Percentiles rank a stretch among this genome's conserved stretches.
These are phyloP conservation scores for Eristalis intricaria DNA, from an alignment of 2,888 invertebrate genomes.

Conservation along the genomic window DNA sequence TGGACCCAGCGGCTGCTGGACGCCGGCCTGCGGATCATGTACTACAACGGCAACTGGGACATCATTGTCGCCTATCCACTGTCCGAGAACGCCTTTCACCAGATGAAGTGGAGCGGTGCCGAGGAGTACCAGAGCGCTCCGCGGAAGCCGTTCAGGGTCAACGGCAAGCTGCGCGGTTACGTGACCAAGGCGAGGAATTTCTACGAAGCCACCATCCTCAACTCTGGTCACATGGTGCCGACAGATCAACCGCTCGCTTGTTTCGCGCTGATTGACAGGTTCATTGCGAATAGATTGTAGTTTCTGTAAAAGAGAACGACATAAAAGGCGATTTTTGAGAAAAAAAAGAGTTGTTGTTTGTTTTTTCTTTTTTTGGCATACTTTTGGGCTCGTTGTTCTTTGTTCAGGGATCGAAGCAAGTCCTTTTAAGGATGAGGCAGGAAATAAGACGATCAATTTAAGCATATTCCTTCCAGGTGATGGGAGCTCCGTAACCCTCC, in stretches of 20 bases:
- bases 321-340: slow-evolving; percentile 4
- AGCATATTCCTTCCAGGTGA: too few species aligned
- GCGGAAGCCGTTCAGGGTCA: slow-evolving; percentile 82
- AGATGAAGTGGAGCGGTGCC: slow-evolving; percentile 82
- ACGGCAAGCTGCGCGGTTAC: slow-evolving; percentile 83
- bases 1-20: slow-evolving; percentile 83
- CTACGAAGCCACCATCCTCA: slow-evolving; percentile 84
- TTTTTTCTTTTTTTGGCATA: too few species aligned
- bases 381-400: too few species aligned
- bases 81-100: slow-evolving; percentile 83
- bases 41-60: slow-evolving; percentile 83
- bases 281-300: slow-evolving; percentile 79
- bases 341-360: not conserved
- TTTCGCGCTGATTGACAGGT: slow-evolving; percentile 84
- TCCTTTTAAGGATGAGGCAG: too few species aligned
- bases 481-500: too few species aligned
- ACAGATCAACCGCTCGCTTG: slow-evolving; percentile 84
- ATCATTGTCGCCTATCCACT: slow-evolving; percentile 86
- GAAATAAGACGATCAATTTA: too few species aligned
- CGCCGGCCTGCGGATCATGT: slow-evolving; percentile 81
- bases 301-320: not conserved
- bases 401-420: too few species aligned
- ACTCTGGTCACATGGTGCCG: slow-evolving; percentile 87
- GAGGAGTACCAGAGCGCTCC: slow-evolving; percentile 82
- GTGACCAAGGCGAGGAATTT: slow-evolving; percentile 83